A percentile compares a stretch with the other conserved stretches of the same genome.
These are phyloP conservation scores for Leptinotarsa rubiginosa DNA, from an alignment of 2,888 invertebrate genomes.

Conservation along the genomic window DNA sequence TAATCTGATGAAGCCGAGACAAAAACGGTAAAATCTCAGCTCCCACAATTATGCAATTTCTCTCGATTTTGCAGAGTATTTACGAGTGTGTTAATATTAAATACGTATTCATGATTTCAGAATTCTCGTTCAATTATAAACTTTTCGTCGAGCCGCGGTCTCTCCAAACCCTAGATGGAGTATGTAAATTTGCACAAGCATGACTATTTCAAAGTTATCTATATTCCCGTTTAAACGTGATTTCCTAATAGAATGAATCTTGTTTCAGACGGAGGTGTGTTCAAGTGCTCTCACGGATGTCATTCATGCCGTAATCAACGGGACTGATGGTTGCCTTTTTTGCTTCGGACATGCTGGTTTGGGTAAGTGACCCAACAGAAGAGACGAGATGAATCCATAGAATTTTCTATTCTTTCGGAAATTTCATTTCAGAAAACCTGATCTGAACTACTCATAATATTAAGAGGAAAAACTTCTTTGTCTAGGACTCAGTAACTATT, in stretches of 20 bases:
- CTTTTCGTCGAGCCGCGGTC: not conserved
- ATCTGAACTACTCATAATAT: too few species aligned
- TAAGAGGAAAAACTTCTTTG: too few species aligned
- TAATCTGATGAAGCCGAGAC: too few species aligned
- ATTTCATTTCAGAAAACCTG: too few species aligned
- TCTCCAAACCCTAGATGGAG: not conserved
- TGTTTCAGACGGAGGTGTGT: slow-evolving; percentile 88
- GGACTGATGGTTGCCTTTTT: slow-evolving; percentile 92
- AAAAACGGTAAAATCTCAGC: too few species aligned
- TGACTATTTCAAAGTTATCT: not conserved
- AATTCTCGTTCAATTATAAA: slow-evolving; percentile 3
- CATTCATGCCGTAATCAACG: slow-evolving; percentile 94
- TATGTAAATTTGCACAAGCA: not conserved
- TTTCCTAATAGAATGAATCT: not conserved
- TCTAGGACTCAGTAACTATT: too few species aligned
- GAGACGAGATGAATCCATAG: not conserved
- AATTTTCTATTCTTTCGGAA: not conserved
- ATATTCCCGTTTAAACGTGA: not conserved
- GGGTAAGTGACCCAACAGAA: slow-evolving; percentile 71
- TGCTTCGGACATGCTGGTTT: slow-evolving; percentile 90
- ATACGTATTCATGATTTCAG: not conserved
- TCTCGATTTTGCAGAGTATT: not conserved
- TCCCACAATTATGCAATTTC: not conserved
- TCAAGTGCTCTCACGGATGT: slow-evolving; percentile 92
- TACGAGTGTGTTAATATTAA: not conserved